These are phyloP conservation scores for Asobara japonica DNA, from an alignment of 1,140 invertebrate genomes.

Conservation along the genomic window DNA sequence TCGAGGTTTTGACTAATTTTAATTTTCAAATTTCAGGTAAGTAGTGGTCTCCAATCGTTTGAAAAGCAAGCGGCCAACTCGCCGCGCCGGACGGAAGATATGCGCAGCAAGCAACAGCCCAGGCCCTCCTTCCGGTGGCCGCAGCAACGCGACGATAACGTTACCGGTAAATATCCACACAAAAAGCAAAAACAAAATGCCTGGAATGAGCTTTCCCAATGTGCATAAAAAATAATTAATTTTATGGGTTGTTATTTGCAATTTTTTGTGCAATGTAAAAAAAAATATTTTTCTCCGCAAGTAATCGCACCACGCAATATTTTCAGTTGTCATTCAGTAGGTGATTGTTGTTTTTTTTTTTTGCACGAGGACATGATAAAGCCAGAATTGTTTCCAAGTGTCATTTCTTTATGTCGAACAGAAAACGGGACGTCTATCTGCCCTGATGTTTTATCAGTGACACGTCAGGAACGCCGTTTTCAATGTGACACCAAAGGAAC, in stretches of 20 bases:
- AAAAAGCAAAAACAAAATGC: neutral
- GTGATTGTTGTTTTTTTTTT: no score
- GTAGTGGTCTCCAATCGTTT: conserved; percentile 66
- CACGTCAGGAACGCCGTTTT: conserved; percentile 26
- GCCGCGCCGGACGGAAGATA: conserved; percentile 63
- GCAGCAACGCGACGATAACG: conserved; percentile 66
- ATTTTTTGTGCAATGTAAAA: no score
- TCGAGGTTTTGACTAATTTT: conserved; percentile 12
- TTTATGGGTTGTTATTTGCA: no score
- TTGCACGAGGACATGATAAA: neutral
- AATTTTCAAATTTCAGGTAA: conserved; percentile 59
- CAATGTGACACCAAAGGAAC: conserved; percentile 19
- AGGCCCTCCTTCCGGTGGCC: conserved; percentile 68
- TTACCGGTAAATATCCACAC: conserved; percentile 63
- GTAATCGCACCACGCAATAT: no score
- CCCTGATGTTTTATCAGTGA: conserved; percentile 32
- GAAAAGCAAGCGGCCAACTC: conserved; percentile 58
- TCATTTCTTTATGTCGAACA: neutral
- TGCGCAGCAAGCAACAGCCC: conserved; percentile 67
- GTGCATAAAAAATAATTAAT: no score
- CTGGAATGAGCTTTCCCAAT: neutral
- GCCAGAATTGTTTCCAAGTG: neutral
- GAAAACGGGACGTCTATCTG: neutral
- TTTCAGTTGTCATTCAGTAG: no score
- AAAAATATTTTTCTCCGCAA: no score